Evolutionary conservation across 2,113 vertebrate species (phyloP).

Genomic region (Halcyon senegalensis): DNA sequence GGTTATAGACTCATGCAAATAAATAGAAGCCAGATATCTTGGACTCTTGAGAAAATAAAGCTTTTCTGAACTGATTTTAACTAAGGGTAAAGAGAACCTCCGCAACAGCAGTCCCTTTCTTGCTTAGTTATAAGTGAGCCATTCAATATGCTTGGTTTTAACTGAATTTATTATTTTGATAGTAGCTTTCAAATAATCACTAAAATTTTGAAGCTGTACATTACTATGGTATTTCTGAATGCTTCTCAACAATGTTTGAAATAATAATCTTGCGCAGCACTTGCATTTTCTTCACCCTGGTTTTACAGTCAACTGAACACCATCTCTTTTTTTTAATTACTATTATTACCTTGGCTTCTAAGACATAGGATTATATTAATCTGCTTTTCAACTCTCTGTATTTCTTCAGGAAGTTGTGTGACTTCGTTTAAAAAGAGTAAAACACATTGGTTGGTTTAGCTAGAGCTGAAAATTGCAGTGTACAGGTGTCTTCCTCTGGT

Average conservation of each 20-base stretch:
- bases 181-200: neutral
- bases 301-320: neutral
- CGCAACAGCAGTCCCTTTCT: neutral
- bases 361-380: neutral
- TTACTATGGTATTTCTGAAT: neutral
- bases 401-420: neutral
- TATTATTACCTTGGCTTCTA: neutral
- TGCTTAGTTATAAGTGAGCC: neutral
- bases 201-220: neutral
- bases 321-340: neutral
- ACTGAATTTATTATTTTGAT: neutral
- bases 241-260: neutral
- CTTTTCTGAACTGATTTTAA: neutral
- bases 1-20: conserved; percentile 23
- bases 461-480: neutral
- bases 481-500: neutral
- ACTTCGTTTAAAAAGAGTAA: neutral
- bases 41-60: conserved; percentile 8
- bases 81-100: neutral
- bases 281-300: neutral
- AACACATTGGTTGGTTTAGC: neutral
- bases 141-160: neutral
- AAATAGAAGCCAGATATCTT: conserved; percentile 24
- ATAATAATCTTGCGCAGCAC: neutral
- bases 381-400: neutral